phyloP scores from a whole-genome alignment of 2,113 vertebrate species.

The Lipophrys pholis region DNA sequence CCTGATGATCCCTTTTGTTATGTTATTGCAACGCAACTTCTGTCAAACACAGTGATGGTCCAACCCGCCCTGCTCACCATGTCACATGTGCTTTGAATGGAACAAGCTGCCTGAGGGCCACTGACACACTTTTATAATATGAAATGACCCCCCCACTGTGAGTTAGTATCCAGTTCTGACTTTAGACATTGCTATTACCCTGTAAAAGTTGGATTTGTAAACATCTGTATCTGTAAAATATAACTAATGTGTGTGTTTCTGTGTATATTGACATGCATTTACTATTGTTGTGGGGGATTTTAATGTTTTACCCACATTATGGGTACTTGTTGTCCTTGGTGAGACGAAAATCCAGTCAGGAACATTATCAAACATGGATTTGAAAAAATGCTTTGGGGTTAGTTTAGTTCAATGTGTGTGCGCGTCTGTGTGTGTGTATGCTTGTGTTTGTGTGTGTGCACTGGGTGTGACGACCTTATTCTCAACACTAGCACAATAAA shows the following conservation, averaged over 20 bases:
- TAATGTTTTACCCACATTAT: too few relatives aligned
- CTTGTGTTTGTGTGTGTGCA: constrained; percentile 1
- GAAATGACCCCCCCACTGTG: not conserved
- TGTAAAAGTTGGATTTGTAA: not conserved
- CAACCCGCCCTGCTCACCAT: not conserved
- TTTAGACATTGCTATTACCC: not conserved
- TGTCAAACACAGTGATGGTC: constrained; percentile 1
- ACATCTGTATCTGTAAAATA: constrained; percentile 25
- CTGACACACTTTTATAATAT: constrained; percentile 47
- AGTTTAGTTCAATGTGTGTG: too few relatives aligned
- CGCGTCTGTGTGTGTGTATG: constrained; percentile 12
- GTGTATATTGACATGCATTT: too few relatives aligned
- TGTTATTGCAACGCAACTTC: constrained; percentile 16
- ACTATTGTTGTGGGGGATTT: too few relatives aligned
- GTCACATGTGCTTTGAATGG: constrained; percentile 28
- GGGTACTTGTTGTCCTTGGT: too few relatives aligned
- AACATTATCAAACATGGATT: too few relatives aligned
- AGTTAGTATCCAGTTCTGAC: too few relatives aligned
- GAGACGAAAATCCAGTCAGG: too few relatives aligned
- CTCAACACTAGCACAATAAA: constrained; percentile 33
- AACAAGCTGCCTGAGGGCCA: constrained; percentile 46
- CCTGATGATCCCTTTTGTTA: constrained; percentile 40
- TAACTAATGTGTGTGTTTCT: not conserved
- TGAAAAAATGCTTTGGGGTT: too few relatives aligned
- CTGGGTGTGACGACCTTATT: constrained; percentile 68